These are phyloP conservation scores for Falcaria lacertinaria DNA, from an alignment of 2,888 invertebrate genomes.

Conservation along the genomic window DNA sequence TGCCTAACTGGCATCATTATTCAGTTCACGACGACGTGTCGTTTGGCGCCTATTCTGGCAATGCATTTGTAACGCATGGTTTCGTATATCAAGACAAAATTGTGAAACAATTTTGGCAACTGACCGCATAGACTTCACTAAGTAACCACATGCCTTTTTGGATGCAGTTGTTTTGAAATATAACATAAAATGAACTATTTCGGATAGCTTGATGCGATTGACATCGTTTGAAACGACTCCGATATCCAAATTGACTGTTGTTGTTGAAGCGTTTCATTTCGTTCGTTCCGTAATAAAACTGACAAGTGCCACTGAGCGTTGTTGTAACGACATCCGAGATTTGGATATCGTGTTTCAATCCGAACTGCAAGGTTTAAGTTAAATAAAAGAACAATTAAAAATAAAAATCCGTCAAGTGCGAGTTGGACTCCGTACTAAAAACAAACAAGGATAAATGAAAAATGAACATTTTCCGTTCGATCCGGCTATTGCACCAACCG, in stretches of 20 bases:
- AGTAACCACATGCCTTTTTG: conserved; percentile 34
- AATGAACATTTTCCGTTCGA: no score
- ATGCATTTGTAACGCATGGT: conserved; percentile 38
- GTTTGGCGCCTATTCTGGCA: conserved; percentile 50
- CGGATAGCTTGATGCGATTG: conserved; percentile 1
- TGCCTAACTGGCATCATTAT: conserved; percentile 53
- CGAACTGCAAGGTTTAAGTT: no score
- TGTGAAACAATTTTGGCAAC: conserved; percentile 35
- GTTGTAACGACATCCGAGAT: no score
- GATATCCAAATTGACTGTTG: not conserved
- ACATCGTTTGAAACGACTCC: not conserved
- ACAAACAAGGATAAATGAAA: no score
- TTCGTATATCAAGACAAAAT: conserved; percentile 34
- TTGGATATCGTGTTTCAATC: no score
- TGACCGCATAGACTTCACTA: conserved; percentile 12
- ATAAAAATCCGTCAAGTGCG: no score
- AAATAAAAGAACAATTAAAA: no score
- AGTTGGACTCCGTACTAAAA: no score
- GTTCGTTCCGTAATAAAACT: not conserved
- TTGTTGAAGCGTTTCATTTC: not conserved
- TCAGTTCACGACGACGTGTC: conserved; percentile 41
- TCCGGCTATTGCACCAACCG: no score
- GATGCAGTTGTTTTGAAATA: conserved; percentile 42
- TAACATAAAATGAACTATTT: conserved; percentile 13
- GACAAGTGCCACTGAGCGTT: not conserved